These are phyloP conservation scores for Hydra vulgaris DNA, from an alignment of 30 jellyfish, hydroid and myxozoan genomes.

Conservation along the genomic window DNA sequence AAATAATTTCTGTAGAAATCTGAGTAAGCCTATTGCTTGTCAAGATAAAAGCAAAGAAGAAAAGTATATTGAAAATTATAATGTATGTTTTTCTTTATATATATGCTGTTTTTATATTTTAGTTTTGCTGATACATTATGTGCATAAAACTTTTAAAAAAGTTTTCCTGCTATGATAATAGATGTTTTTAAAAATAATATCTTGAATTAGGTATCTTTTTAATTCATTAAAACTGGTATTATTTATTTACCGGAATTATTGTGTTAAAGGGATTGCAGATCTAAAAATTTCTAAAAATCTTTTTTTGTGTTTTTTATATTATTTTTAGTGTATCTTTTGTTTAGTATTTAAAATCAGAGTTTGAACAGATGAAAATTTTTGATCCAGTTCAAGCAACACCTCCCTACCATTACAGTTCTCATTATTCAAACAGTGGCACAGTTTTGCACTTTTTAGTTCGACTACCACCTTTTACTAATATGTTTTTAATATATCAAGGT, in stretches of 20 bases:
- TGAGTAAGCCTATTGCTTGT: constrained; percentile 84
- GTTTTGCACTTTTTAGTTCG: constrained; percentile 95
- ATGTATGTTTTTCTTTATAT: constrained; percentile 31
- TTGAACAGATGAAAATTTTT: constrained; percentile 37
- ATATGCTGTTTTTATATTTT: no score
- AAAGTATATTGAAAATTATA: constrained; percentile 57
- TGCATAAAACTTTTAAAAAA: no score
- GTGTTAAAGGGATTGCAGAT: no score
- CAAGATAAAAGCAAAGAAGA: constrained; percentile 69
- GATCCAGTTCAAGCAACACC: constrained; percentile 84
- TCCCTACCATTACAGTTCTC: constrained; percentile 96
- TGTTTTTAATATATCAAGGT: constrained; percentile 96
- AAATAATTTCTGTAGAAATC: constrained; percentile 59
- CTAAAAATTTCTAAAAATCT: no score
- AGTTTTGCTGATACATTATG: no score
- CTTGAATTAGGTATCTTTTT: no score
- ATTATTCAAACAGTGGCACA: constrained; percentile 96
- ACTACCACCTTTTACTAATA: constrained; percentile 88
- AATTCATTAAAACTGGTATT: no score
- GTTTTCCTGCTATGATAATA: no score
- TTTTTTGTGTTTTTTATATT: no score
- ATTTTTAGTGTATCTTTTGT: no score
- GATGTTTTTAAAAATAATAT: no score
- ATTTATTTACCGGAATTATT: no score
- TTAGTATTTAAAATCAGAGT: constrained; percentile 82